Conservation (phyloP, 1,140 invertebrate genomes). For the Drosophila pallidifrons region DNA sequence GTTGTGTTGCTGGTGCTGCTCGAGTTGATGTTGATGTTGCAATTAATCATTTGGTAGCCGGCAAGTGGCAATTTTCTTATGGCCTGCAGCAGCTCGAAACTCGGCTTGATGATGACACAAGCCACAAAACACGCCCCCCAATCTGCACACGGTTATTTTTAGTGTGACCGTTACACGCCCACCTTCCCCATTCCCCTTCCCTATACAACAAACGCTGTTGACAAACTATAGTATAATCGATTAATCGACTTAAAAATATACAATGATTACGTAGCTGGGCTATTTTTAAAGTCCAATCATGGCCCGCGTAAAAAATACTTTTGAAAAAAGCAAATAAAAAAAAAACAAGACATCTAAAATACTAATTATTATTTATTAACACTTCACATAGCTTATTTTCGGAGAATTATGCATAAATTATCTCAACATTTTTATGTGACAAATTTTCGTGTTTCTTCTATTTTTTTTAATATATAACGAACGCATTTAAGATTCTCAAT, state of each 20-base stretch:
- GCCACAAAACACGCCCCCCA: slow-evolving; percentile 3
- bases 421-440: slow-evolving; percentile 69
- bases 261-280: slow-evolving; percentile 71
- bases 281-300: slow-evolving; percentile 73
- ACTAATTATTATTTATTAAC: slow-evolving; percentile 78
- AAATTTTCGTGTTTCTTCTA: slow-evolving; percentile 55
- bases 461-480: neutral
- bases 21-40: slow-evolving; percentile 15
- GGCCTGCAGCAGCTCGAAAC: slow-evolving; percentile 17
- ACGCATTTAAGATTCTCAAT: neutral
- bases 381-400: slow-evolving; percentile 31
- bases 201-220: neutral
- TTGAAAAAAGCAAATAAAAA: slow-evolving; percentile 45
- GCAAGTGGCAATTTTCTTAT: slow-evolving; percentile 53
- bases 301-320: slow-evolving; percentile 39
- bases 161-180: slow-evolving; percentile 47
- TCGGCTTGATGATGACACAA: slow-evolving; percentile 15
- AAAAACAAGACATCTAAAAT: slow-evolving; percentile 22
- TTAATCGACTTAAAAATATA: slow-evolving; percentile 71
- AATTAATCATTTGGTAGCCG: slow-evolving; percentile 45
- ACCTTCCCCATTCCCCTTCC: neutral
- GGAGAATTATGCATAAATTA: slow-evolving; percentile 61
- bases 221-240: slow-evolving; percentile 23
- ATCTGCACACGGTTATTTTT: slow-evolving; percentile 40
- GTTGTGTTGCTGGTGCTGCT: slow-evolving; percentile 6